Conservation (phyloP, 2,888 invertebrate genomes). For the Phaonia tiefii region DNA sequence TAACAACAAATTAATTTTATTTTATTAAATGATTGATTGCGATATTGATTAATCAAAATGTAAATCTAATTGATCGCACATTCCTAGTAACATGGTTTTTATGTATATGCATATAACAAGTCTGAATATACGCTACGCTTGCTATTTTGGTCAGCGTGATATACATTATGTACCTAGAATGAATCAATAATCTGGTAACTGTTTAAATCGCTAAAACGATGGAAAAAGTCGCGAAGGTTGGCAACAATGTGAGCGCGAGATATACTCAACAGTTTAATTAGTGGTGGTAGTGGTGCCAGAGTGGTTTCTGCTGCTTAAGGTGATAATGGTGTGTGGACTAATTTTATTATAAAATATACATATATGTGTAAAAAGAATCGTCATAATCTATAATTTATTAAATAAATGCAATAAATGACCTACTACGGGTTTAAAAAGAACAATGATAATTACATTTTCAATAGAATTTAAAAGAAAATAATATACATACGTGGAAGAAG, state of each 20-base stretch:
- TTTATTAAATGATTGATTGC: no score
- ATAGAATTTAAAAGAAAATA: neutral
- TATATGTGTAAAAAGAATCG: conserved; percentile 12
- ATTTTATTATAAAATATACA: conserved; percentile 30
- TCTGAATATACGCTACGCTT: no score
- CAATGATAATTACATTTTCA: no score
- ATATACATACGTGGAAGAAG: neutral
- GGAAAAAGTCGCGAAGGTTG: neutral
- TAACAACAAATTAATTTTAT: no score
- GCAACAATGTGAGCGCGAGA: conserved; percentile 11
- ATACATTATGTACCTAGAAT: no score
- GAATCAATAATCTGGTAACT: no score
- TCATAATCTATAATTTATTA: conserved; percentile 30
- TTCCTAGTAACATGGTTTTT: no score
- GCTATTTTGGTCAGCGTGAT: no score
- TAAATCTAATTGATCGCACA: no score
- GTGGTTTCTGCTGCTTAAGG: conserved; percentile 81
- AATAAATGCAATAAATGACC: conserved; percentile 7
- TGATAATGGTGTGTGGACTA: conserved; percentile 56
- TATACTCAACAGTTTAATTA: conserved; percentile 89
- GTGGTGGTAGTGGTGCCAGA: conserved; percentile 90
- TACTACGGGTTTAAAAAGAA: neutral
- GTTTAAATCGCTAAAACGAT: neutral
- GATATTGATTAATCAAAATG: no score
- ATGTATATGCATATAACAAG: no score